Evolutionary conservation across 37 sponge, comb jelly and placozoan genomes (phyloP).

Genomic region (Dysidea cf. avara): DNA sequence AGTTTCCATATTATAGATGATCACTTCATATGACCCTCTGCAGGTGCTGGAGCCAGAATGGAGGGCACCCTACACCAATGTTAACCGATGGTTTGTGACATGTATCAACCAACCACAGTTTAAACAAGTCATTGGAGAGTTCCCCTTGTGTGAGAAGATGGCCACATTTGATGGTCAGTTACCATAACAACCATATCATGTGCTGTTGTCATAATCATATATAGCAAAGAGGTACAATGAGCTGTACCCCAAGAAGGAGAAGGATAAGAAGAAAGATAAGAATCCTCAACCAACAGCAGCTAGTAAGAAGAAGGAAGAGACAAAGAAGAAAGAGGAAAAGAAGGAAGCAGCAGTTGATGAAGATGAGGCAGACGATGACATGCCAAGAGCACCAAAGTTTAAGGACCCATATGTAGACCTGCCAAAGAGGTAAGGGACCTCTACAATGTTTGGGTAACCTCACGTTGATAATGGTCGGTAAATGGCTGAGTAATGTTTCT

Average conservation of each 20-base stretch:
- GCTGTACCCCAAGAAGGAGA: slow-evolving; percentile 74
- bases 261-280: slow-evolving; percentile 58
- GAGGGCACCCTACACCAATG: slow-evolving; percentile 73
- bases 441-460: too few species aligned
- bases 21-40: not conserved
- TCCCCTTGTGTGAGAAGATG: slow-evolving; percentile 78
- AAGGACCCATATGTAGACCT: slow-evolving; percentile 80
- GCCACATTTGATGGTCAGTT: slow-evolving; percentile 90
- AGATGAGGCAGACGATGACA: slow-evolving; percentile 70
- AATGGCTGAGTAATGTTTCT: too few species aligned
- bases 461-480: too few species aligned
- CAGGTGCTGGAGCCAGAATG: slow-evolving; percentile 85
- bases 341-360: slow-evolving; percentile 29
- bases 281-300: too few species aligned
- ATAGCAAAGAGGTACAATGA: slow-evolving; percentile 78
- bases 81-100: slow-evolving; percentile 91
- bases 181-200: too few species aligned
- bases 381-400: slow-evolving; percentile 51
- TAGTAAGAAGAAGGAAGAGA: slow-evolving; percentile 24
- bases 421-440: slow-evolving; percentile 63
- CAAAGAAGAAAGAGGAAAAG: slow-evolving; percentile 49
- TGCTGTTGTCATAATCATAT: not conserved
- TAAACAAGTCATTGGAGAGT: slow-evolving; percentile 74
- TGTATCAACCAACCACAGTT: slow-evolving; percentile 95
- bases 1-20: not conserved